Evolutionary conservation across 2,797 vertebrate species (phyloP), one percentile per base, ranked within the genome.

Genomic region (Siniperca obscura): DNA sequence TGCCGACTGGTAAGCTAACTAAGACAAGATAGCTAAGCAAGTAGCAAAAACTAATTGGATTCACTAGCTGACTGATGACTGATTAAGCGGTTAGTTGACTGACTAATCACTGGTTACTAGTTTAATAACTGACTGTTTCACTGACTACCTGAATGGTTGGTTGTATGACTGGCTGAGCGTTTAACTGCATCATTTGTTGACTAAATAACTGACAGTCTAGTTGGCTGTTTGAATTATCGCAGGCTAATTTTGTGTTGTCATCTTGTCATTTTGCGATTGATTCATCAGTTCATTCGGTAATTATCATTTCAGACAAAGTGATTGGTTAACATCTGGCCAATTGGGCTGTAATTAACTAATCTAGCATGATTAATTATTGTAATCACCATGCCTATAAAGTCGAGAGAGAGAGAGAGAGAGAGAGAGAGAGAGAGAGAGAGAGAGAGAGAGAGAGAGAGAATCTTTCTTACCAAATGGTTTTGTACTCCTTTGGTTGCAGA

Each of bases 401-500:
- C 50, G n/a, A 42, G 62, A 61, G 71, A 52, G 48, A 72, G 52
- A 36, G 71, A 40, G 48, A 17, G 38, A 48, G 64, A 19, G 55
- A n/a, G 25, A 34, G 42, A 46, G 56, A 17, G 13, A 34, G 38
- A 38, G 25, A 34, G 50, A 52, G 55, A 38, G 48, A 25, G 71
- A 40, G 44, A 22, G 42, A 62, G 65, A 21, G 27, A 48, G 68
- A 17, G 34, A 36, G 64, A 68, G 57, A 30, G n/a, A 56, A 13
- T 80, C 10, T 56, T 72, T 69, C 88, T 87, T 77, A 95, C 95
- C 95, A 7, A 59, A 56, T 10, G 83, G 65, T 38, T 87, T 92
- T 5, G 60, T 3, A 30, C 92, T 94, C 57, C n/a, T 85, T 25
- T 92, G 88, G 88, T 95, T 96, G 94, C 84, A 98, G 95, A 82